These are phyloP conservation scores for Microplitis manilae DNA, from an alignment of 2,888 invertebrate species.

Conservation along the genomic window DNA sequence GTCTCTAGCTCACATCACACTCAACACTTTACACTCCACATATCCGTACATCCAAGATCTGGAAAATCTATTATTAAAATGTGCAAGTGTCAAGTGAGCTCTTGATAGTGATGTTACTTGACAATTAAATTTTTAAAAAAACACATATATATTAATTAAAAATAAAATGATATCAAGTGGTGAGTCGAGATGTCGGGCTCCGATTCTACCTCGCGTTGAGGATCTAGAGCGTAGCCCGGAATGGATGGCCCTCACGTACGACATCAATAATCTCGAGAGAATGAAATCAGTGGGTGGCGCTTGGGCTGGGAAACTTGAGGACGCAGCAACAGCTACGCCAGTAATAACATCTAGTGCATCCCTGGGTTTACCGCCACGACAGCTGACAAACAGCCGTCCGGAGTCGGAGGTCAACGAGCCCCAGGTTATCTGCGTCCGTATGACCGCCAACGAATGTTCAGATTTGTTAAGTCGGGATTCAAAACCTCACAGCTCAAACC, in stretches of 20 bases:
- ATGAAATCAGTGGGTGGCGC: conserved; percentile 35
- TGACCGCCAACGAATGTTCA: conserved; percentile 39
- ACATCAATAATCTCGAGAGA: conserved; percentile 60
- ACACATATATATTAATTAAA: background rate
- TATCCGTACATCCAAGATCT: background rate
- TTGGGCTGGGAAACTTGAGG: background rate
- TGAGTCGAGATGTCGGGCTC: conserved; percentile 10
- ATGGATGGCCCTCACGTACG: conserved; percentile 58
- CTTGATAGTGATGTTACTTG: background rate
- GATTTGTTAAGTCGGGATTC: too few species aligned
- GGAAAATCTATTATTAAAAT: background rate
- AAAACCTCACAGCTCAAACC: conserved; percentile 20
- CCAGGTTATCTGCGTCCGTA: conserved; percentile 55
- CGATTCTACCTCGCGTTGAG: conserved; percentile 53
- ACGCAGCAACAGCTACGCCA: background rate
- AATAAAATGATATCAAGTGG: conserved; percentile 10
- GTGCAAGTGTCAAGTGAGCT: background rate
- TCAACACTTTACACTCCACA: background rate
- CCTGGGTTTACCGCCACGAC: conserved; percentile 20
- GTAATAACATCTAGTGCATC: background rate
- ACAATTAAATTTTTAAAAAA: background rate
- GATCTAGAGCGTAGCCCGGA: conserved; percentile 59
- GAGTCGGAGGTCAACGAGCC: conserved; percentile 61
- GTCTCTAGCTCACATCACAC: too few species aligned
- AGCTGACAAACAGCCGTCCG: conserved; percentile 58